Percentiles rank a stretch among this genome's conserved stretches.
phyloP scores from a whole-genome alignment of 2,797 vertebrate genomes.

The Loris lydekkerianus region DNA sequence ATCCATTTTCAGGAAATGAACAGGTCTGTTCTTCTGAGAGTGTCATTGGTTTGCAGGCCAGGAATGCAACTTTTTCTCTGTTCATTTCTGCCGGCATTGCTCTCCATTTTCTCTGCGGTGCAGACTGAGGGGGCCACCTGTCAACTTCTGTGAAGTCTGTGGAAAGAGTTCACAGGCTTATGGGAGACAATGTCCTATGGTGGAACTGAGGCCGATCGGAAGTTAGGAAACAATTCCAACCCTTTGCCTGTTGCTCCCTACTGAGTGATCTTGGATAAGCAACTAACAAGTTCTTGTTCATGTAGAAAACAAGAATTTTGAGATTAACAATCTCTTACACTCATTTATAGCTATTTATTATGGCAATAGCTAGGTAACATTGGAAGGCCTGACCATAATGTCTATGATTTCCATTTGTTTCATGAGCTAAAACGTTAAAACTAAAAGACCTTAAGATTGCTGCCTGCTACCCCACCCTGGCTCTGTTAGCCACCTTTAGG shows the following conservation, averaged over 20 bases:
- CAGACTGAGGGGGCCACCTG: not conserved
- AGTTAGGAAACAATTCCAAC: not conserved
- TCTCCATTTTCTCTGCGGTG: not conserved
- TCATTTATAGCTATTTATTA: not conserved
- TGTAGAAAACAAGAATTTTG: not conserved
- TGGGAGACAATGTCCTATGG: not conserved
- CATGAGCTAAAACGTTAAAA: slow-evolving; percentile 13
- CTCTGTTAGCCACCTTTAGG: not conserved
- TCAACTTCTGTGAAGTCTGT: not conserved
- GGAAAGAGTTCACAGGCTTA: not conserved
- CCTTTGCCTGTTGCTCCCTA: not conserved
- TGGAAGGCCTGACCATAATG: not conserved
- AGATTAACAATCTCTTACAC: not conserved
- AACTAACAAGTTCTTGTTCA: not conserved
- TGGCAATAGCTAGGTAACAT: not conserved
- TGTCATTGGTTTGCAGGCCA: not conserved
- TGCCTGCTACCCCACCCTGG: fast-evolving
- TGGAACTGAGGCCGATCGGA: not conserved
- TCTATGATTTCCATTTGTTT: slow-evolving; percentile 10
- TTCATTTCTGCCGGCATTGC: not conserved
- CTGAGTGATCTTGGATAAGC: slow-evolving; percentile 8
- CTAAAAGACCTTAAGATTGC: not conserved
- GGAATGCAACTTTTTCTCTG: not conserved
- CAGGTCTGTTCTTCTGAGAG: slow-evolving; percentile 30
- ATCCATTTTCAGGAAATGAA: slow-evolving; percentile 19